Percentiles rank a stretch among this genome's conserved stretches.
phyloP scores from a whole-genome alignment of 2,797 vertebrate species.

The Anguilla megastoma region DNA sequence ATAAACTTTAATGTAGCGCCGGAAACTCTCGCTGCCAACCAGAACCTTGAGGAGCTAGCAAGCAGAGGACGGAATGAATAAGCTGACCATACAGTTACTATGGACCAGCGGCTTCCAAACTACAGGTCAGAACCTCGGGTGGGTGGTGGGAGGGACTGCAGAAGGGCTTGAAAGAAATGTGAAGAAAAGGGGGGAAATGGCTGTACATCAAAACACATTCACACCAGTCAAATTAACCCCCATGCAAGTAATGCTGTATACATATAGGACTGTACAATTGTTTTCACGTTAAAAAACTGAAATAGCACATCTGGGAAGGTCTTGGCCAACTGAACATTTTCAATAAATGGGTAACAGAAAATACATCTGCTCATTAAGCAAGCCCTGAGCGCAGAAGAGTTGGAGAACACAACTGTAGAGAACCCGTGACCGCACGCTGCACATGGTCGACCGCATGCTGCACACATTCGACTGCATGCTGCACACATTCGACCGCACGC shows the following conservation, averaged over 20 bases:
- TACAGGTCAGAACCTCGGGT: not conserved
- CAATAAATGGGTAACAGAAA: not conserved
- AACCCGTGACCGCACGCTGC: not conserved
- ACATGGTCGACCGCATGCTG: too few relatives aligned
- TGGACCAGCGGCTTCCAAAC: not conserved
- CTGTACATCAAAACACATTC: not conserved
- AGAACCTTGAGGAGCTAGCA: not conserved
- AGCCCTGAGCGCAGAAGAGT: not conserved
- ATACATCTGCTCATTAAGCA: not conserved
- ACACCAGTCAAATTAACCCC: not conserved
- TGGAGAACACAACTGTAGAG: not conserved
- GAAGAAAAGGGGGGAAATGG: too few relatives aligned
- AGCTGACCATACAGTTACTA: not conserved
- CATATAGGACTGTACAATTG: not conserved
- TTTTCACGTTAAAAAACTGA: not conserved
- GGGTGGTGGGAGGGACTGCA: not conserved
- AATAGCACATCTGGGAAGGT: not conserved
- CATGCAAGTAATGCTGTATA: not conserved
- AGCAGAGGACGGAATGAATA: not conserved
- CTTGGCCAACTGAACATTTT: not conserved
- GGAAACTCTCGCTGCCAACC: not conserved
- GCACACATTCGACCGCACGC: too few relatives aligned
- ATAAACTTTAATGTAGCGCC: not conserved
- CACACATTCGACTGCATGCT: too few relatives aligned
- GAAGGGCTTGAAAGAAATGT: too few relatives aligned